These are phyloP conservation scores for Lethocerus indicus DNA, from an alignment of 1,140 invertebrate species.

Conservation along the genomic window DNA sequence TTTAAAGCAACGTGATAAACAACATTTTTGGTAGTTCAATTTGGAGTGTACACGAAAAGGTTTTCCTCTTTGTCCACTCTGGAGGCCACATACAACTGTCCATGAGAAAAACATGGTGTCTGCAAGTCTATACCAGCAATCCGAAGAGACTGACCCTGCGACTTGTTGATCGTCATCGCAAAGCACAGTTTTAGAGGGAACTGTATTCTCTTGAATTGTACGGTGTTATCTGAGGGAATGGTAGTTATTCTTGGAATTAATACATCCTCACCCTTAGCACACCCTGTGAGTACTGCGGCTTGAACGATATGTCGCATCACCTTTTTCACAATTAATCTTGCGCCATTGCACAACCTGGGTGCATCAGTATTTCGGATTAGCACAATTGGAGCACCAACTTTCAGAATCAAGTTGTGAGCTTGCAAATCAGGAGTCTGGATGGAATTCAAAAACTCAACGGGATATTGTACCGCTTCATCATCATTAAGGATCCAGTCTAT, in stretches of 20 bases:
- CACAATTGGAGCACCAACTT: constrained; percentile 26
- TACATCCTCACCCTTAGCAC: constrained; percentile 21
- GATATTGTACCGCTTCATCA: constrained; percentile 21
- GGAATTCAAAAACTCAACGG: constrained; percentile 24
- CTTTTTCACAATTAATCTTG: constrained; percentile 22
- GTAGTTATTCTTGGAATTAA: constrained; percentile 8
- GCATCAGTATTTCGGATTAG: constrained; percentile 26
- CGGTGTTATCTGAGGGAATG: constrained; percentile 7
- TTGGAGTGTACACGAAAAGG: constrained; percentile 8
- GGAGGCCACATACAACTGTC: constrained; percentile 23
- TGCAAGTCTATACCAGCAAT: constrained; percentile 17
- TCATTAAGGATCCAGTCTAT: constrained; percentile 21
- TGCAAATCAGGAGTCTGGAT: constrained; percentile 22
- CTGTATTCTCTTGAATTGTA: constrained; percentile 19
- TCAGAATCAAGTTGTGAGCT: constrained; percentile 19
- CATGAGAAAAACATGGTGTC: constrained; percentile 20
- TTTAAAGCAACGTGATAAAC: constrained; percentile 11
- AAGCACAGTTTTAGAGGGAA: constrained; percentile 25
- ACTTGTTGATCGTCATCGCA: constrained; percentile 34
- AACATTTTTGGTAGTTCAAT: constrained; percentile 12
- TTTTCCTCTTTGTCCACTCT: constrained; percentile 2
- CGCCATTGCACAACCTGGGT: constrained; percentile 27
- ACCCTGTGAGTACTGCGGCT: constrained; percentile 24
- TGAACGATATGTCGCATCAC: constrained; percentile 18
- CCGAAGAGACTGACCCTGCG: constrained; percentile 31